A percentile compares a stretch with the other conserved stretches of the same genome.
Evolutionary conservation across 2,113 vertebrate genomes (phyloP).

Genomic region (Nannobrachium achirus): DNA sequence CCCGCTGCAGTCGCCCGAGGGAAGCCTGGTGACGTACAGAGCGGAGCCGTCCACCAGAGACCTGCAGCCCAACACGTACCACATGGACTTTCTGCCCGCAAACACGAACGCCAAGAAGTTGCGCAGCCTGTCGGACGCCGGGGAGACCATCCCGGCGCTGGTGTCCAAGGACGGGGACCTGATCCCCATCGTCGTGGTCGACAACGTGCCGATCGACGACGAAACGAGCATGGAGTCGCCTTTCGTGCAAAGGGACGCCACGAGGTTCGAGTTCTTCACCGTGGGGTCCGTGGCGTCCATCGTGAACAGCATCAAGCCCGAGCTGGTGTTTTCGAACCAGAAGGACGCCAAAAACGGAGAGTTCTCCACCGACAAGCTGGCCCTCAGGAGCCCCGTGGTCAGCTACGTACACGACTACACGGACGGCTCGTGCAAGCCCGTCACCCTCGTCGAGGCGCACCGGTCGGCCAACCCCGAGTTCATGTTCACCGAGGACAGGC

Average conservation of each 20-base stretch:
- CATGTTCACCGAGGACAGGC: conserved; percentile 1
- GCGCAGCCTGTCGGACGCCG: background rate
- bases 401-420: conserved; percentile 1
- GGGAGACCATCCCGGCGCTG: background rate
- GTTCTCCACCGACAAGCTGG: conserved; percentile 1
- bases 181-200: background rate
- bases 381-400: background rate
- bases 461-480: background rate
- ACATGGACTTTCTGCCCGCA: background rate
- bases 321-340: background rate
- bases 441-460: background rate
- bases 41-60: background rate
- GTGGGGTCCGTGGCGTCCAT: background rate
- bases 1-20: background rate
- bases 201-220: conserved; percentile 1
- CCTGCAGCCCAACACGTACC: background rate
- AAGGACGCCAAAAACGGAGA: background rate
- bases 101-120: background rate
- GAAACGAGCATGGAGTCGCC: background rate
- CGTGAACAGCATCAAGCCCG: background rate
- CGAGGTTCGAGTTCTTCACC: background rate
- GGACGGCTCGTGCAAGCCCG: background rate
- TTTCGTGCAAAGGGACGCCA: conserved; percentile 1
- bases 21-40: conserved; percentile 1
- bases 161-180: background rate